Conservation (phyloP, 2,888 invertebrate genomes). For the Noctuana brunneofusca region DNA sequence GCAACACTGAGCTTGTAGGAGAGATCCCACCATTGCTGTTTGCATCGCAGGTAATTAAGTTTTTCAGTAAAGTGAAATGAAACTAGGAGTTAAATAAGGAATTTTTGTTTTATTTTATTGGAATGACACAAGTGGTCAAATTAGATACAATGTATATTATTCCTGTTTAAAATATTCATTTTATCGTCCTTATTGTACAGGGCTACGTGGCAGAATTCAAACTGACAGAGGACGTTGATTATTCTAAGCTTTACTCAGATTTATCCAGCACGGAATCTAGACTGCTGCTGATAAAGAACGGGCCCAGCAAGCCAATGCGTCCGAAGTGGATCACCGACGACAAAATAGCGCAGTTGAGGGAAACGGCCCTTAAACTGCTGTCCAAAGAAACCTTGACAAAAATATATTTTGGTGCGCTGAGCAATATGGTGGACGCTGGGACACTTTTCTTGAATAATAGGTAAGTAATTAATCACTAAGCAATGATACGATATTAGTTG, state of each 20-base stretch:
- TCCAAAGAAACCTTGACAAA: slow-evolving; percentile 65
- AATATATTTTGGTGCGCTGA: slow-evolving; percentile 62
- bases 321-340: slow-evolving; percentile 68
- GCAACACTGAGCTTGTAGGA: slow-evolving; percentile 49
- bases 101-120: too few species aligned
- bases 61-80: too few species aligned
- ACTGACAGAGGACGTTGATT: slow-evolving; percentile 58
- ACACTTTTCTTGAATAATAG: slow-evolving; percentile 71
- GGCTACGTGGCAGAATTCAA: slow-evolving; percentile 58
- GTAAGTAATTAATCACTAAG: slow-evolving; percentile 45
- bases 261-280: slow-evolving; percentile 50
- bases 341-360: slow-evolving; percentile 49
- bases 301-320: slow-evolving; percentile 53
- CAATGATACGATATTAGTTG: too few species aligned
- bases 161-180: neutral
- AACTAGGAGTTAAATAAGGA: too few species aligned
- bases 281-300: slow-evolving; percentile 50
- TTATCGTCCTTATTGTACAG: slow-evolving; percentile 45
- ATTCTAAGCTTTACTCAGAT: slow-evolving; percentile 51
- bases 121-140: too few species aligned
- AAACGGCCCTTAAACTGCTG: slow-evolving; percentile 50
- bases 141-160: too few species aligned
- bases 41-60: slow-evolving; percentile 62
- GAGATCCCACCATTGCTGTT: slow-evolving; percentile 66
- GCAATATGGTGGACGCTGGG: slow-evolving; percentile 68